Conservation (phyloP, 2,888 invertebrate genomes). For the Matsumyia berberina region DNA sequence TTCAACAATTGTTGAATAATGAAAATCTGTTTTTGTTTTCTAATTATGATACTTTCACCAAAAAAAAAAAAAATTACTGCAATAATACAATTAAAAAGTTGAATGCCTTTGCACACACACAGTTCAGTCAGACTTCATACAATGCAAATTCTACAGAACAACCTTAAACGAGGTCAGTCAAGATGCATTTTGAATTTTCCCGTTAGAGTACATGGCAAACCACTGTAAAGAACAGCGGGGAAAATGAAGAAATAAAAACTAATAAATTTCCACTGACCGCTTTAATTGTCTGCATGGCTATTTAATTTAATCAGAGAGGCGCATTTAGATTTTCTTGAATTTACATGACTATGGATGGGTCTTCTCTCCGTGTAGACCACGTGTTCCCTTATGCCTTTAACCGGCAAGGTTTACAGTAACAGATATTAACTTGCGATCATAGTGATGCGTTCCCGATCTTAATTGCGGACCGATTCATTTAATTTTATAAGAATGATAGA, state of each 20-base stretch:
- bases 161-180: slow-evolving; percentile 15
- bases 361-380: slow-evolving; percentile 1
- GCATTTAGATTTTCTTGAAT: slow-evolving; percentile 41
- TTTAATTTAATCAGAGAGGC: slow-evolving; percentile 53
- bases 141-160: slow-evolving; percentile 9
- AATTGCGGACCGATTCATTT: slow-evolving; percentile 37
- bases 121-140: no score
- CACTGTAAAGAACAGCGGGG: not conserved
- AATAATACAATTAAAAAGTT: not conserved
- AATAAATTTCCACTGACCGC: slow-evolving; percentile 46
- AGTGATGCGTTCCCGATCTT: slow-evolving; percentile 30
- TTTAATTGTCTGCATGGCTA: slow-evolving; percentile 50
- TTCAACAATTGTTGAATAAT: slow-evolving; percentile 37
- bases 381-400: slow-evolving; percentile 6
- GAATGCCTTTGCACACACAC: no score
- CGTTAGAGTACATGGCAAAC: not conserved
- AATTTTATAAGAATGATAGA: slow-evolving; percentile 24
- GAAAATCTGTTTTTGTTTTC: slow-evolving; percentile 16
- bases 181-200: slow-evolving; percentile 11
- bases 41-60: slow-evolving; percentile 43
- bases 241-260: slow-evolving; percentile 10
- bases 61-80: slow-evolving; percentile 5
- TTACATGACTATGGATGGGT: slow-evolving; percentile 27
- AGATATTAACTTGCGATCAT: slow-evolving; percentile 29
- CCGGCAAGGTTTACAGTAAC: slow-evolving; percentile 33